phyloP scores from a whole-genome alignment of 1,140 invertebrate genomes.

The Megalopta genalis region DNA sequence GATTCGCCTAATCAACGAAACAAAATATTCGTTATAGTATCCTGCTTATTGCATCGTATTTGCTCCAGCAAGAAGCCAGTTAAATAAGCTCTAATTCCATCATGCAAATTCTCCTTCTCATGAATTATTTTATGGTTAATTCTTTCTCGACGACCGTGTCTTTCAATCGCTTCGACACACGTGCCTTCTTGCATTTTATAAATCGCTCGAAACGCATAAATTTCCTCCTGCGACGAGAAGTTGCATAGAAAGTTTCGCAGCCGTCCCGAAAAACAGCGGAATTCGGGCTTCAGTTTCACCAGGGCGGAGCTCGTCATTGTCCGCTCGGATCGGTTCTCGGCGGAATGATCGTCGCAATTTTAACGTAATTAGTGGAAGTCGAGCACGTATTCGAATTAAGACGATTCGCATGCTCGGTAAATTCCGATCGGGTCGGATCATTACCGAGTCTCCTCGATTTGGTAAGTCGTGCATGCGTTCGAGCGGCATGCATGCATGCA shows the following conservation, averaged over 20 bases:
- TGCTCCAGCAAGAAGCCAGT: too few relatives aligned
- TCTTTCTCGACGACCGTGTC: too few relatives aligned
- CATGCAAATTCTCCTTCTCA: too few relatives aligned
- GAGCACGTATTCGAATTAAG: constrained; percentile 40
- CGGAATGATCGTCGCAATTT: neutral
- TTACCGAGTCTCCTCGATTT: constrained; percentile 47
- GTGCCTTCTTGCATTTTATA: too few relatives aligned
- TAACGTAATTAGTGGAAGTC: constrained; percentile 3
- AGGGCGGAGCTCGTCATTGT: neutral
- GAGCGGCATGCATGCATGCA: constrained; percentile 1
- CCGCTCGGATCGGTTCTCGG: neutral
- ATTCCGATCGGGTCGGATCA: constrained; percentile 1
- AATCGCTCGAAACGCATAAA: too few relatives aligned
- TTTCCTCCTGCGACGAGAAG: too few relatives aligned
- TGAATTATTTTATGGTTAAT: too few relatives aligned
- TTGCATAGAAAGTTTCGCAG: neutral
- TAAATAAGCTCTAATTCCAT: too few relatives aligned
- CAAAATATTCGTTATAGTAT: too few relatives aligned
- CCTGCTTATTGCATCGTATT: too few relatives aligned
- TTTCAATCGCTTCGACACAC: too few relatives aligned
- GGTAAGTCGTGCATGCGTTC: constrained; percentile 43
- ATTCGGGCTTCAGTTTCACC: neutral
- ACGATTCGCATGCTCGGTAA: constrained; percentile 23
- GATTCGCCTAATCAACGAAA: too few relatives aligned
- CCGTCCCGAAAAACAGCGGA: neutral